Evolutionary conservation across 2,797 vertebrate genomes (phyloP).

Genomic region (Darevskia nairensis): DNA sequence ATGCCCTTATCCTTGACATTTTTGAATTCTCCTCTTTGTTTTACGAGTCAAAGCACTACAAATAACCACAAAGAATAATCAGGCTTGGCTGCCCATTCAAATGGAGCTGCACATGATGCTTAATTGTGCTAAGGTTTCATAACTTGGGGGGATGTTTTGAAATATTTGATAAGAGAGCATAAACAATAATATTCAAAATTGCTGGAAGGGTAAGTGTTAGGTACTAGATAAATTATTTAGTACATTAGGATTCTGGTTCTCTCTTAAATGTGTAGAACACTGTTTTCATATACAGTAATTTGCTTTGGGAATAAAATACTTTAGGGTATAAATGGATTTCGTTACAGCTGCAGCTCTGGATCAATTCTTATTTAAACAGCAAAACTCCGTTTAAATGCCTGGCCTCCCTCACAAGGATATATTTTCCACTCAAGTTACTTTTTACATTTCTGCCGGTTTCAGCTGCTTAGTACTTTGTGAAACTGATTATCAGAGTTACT

Average conservation of each 20-base stretch:
- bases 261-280: slow-evolving; percentile 39
- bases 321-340: neutral
- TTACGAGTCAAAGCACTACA: slow-evolving; percentile 52
- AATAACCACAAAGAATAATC: slow-evolving; percentile 39
- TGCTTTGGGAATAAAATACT: slow-evolving; percentile 15
- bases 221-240: slow-evolving; percentile 17
- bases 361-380: slow-evolving; percentile 39
- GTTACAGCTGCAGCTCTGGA: slow-evolving; percentile 24
- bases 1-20: neutral
- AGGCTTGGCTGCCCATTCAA: slow-evolving; percentile 38
- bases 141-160: slow-evolving; percentile 19
- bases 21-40: slow-evolving; percentile 49
- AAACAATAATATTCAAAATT: slow-evolving; percentile 22
- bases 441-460: slow-evolving; percentile 22
- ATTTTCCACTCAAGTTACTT: neutral
- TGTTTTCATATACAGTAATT: slow-evolving; percentile 15
- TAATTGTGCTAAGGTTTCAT: slow-evolving; percentile 52
- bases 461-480: slow-evolving; percentile 5
- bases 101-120: slow-evolving; percentile 23
- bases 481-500: neutral
- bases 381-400: neutral
- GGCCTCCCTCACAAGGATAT: slow-evolving; percentile 18
- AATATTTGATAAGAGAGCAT: slow-evolving; percentile 25
- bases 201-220: slow-evolving; percentile 23
- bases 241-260: neutral